Conservation (phyloP, 2,113 vertebrate species). For the Leucoraja erinaceus region DNA sequence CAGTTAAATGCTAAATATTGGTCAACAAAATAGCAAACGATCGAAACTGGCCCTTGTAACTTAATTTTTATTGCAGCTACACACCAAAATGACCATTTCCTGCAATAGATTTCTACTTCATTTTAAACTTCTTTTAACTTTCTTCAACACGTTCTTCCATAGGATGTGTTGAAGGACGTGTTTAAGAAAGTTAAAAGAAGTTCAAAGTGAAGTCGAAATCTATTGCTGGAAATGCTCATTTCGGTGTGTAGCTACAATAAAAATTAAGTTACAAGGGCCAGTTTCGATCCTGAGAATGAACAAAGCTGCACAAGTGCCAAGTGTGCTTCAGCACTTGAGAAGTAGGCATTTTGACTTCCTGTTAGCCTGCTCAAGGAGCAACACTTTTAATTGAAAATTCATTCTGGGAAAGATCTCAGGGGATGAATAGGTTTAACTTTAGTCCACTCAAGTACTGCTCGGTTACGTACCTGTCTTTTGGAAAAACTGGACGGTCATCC, state of each 20-base stretch:
- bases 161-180: not conserved
- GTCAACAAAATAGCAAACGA: not conserved
- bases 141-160: not conserved
- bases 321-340: too few species aligned
- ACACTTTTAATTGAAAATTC: not conserved
- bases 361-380: not conserved
- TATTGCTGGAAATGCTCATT: not conserved
- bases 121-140: not conserved
- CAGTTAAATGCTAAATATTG: not conserved
- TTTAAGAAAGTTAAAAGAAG: not conserved
- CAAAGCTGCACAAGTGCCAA: not conserved
- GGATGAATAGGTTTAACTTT: not conserved
- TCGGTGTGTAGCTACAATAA: not conserved
- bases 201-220: not conserved
- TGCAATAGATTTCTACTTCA: not conserved
- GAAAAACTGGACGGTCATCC: slow-evolving; percentile 85
- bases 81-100: not conserved
- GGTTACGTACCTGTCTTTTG: slow-evolving; percentile 74
- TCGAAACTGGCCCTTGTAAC: not conserved
- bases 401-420: not conserved
- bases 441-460: not conserved
- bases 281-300: not conserved
- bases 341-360: not conserved
- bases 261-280: not conserved
- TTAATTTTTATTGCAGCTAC: not conserved